Evolutionary conservation across 2,113 vertebrate species (phyloP).

Genomic region (Scalopus aquaticus): DNA sequence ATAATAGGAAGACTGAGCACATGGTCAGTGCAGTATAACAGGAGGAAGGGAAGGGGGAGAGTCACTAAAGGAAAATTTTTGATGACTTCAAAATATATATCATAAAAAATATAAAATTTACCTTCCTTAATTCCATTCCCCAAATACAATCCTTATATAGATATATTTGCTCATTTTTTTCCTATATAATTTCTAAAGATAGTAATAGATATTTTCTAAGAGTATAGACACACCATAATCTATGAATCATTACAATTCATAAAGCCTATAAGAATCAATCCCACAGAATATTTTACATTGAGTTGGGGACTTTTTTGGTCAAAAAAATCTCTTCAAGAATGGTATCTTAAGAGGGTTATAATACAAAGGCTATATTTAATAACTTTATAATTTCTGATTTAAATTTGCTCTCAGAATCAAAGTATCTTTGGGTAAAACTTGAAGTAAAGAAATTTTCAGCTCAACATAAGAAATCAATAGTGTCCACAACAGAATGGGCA

Average conservation of each 20-base stretch:
- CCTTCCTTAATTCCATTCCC: neutral
- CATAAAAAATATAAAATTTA: neutral
- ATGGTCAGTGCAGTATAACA: neutral
- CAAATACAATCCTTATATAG: neutral
- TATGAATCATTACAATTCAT: neutral
- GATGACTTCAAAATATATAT: neutral
- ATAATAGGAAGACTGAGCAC: neutral
- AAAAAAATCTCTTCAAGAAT: conserved; percentile 1
- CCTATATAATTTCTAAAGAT: neutral
- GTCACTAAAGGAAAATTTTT: neutral
- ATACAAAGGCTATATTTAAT: neutral
- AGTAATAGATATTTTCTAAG: neutral
- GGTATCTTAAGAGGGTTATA: neutral
- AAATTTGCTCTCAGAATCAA: neutral
- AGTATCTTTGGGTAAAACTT: neutral
- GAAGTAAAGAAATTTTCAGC: neutral
- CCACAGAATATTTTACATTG: neutral
- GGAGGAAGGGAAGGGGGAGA: neutral
- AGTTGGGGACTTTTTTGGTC: neutral
- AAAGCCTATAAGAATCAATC: neutral
- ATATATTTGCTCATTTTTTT: neutral
- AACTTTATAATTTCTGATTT: neutral
- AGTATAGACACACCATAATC: neutral
- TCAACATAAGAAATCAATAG: neutral
- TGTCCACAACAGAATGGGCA: neutral